Percentiles rank a stretch among this genome's conserved stretches.
These are phyloP conservation scores for Neodiprion lecontei DNA, from an alignment of 1,140 invertebrate genomes.

Conservation along the genomic window DNA sequence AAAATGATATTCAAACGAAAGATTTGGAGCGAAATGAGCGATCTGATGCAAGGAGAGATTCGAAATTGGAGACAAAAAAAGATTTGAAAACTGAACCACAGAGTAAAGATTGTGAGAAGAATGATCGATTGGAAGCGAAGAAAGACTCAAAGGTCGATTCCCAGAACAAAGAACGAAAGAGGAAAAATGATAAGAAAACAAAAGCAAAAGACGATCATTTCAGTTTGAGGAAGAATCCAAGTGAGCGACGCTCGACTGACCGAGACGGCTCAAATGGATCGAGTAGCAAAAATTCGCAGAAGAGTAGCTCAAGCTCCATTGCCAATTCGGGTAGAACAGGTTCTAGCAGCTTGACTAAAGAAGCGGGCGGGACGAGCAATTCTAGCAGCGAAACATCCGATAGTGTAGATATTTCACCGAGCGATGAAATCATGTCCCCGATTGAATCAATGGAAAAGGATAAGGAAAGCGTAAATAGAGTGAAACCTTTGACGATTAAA, in stretches of 20 bases:
- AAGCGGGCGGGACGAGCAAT: slow-evolving; percentile 47
- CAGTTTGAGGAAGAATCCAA: slow-evolving; percentile 53
- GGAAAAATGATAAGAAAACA: slow-evolving; percentile 52
- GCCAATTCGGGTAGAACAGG: slow-evolving; percentile 38
- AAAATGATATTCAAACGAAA: slow-evolving; percentile 25
- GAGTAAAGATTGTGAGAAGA: slow-evolving; percentile 38
- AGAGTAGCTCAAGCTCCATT: slow-evolving; percentile 39
- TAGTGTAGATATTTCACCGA: slow-evolving; percentile 44
- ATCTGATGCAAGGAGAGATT: background rate
- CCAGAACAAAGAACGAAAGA: slow-evolving; percentile 45
- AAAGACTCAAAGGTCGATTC: slow-evolving; percentile 38
- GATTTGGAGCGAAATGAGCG: background rate
- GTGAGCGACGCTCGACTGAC: slow-evolving; percentile 57
- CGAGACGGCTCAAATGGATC: slow-evolving; percentile 59
- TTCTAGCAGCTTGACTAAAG: slow-evolving; percentile 47
- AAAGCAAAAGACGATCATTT: slow-evolving; percentile 58
- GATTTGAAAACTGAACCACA: slow-evolving; percentile 13
- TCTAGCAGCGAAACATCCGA: slow-evolving; percentile 56
- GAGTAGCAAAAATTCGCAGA: slow-evolving; percentile 51
- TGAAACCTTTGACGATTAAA: background rate
- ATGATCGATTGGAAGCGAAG: slow-evolving; percentile 41
- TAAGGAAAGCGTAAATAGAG: background rate
- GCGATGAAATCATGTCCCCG: slow-evolving; percentile 20
- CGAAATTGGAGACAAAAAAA: slow-evolving; percentile 27
- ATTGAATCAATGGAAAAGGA: background rate